Percentiles rank a stretch among this genome's conserved stretches.
These are phyloP conservation scores for Micropterix aruncella DNA, from an alignment of 2,888 invertebrate species.

Conservation along the genomic window DNA sequence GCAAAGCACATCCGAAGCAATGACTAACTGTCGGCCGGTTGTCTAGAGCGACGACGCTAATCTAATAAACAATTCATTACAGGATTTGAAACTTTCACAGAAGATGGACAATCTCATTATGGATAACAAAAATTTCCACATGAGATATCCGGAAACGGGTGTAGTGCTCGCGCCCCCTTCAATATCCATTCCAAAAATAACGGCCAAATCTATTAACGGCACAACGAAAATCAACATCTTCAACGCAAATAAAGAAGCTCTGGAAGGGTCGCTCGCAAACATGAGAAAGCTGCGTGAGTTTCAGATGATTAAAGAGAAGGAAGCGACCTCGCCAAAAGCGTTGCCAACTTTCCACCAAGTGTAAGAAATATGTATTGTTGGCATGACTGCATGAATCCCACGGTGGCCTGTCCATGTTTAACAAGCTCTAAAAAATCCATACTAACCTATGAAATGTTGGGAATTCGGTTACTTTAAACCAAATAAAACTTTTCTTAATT, in stretches of 20 bases:
- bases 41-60: too few relatives aligned
- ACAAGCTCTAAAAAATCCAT: too few relatives aligned
- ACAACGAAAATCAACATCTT: neutral
- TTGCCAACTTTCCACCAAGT: neutral
- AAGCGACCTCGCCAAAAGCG: neutral
- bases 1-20: too few relatives aligned
- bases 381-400: too few relatives aligned
- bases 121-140: neutral
- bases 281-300: neutral
- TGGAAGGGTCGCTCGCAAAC: neutral
- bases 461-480: neutral
- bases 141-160: neutral
- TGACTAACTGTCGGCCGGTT: too few relatives aligned
- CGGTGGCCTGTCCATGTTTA: too few relatives aligned
- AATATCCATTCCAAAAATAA: neutral
- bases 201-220: neutral
- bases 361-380: neutral
- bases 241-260: neutral
- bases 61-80: neutral
- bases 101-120: neutral
- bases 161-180: neutral
- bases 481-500: too few relatives aligned
- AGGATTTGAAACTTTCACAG: neutral
- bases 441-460: neutral
- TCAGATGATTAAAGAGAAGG: too few relatives aligned